Base-by-base conservation (phyloP, 1,140 invertebrate genomes). In the Drosophila subobscura region DNA sequence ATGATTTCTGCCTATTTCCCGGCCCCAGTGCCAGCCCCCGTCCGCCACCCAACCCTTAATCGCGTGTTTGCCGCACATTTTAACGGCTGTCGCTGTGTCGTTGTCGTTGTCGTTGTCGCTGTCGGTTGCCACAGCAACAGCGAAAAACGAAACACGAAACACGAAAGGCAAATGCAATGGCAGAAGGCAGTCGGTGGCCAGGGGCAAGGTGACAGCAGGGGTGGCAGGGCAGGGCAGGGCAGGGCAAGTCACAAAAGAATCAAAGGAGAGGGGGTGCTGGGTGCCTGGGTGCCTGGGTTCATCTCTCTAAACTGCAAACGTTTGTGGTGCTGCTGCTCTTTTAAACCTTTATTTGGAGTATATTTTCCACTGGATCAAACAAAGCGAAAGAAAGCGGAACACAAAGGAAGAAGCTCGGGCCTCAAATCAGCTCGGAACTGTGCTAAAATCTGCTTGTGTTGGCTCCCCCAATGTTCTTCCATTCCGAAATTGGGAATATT, bases 1-100 rank as follows among this genome's bases (percentile, higher is more conserved):
- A 74, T 85, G 77, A 85, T 86, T 85, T 85, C 77, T 86, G 81
- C 81, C 72, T 84, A 84, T 85, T 84, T 85, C 72, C 72, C 67
- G 72, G 58, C 59, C 44, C 22, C n/a, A 22, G 2, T 6, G 4
- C 16, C 7, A 2, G 1, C 6, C 12, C 7, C 44, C 44, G n/a
- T 10, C 16, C 49, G 16, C 16, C 41, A 20, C 49, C 22, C 23
- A 8, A 0, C 6, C 10, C 12, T 77, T 81, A 85, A 86, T 85
- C 73, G 81, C 81, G 81, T 85, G 81, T 50, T 72, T 81, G 81
- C 64, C 79, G 70, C 73, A 85, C 83, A 85, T 85, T 84, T 86
- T 80, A 86, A 74, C 77, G 80, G 66, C 25, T 25, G 42, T 58
- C 40, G 58, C n/a, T n/a, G 46, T n/a, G 41, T 79, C 67, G 54